Base-by-base conservation (phyloP, 1,140 invertebrate species). In the Schlechtendalia chinensis region DNA sequence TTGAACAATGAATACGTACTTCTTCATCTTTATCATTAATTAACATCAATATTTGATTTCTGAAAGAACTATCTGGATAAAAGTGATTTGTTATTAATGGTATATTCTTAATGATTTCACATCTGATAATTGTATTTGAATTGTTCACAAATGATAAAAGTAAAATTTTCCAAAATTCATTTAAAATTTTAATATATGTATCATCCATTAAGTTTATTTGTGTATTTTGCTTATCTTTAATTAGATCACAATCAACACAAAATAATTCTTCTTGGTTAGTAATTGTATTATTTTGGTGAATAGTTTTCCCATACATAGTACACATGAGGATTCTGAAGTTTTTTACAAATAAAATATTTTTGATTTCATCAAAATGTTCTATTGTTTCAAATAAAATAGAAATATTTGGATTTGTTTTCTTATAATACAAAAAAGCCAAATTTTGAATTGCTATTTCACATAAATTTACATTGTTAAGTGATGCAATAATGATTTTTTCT, bases 1-100 rank as follows among this genome's bases (percentile, higher is more conserved):
- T 79, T 61, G 75, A 79, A 29, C 54, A 63, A 5, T 79, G 75
- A 63, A 61, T 79, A 5, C 75, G 54, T 4, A 79, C 56, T 56
- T 61, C 58, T 63, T 79, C 75, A 12, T 79, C 24, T 61, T 79
- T 79, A 22, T 79, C 75, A 47, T 79, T 45, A 27, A 79, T 79
- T 27, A 79, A 61, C 1, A 19, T 63, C 19, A 79, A 61, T 22
- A 79, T 79, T 29, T 61, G 75, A 12, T 61, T 79, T 79, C 39
- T 79, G 59, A 79, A 79, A 59, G 10, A 61, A 47, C 8, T 79
- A 27, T 79, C 75, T 24, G 75, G 75, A 27, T 63, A 27, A 63
- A 79, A 79, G 47, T 79, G 75, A 50, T 79, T 79, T 27, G 50
- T 79, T 29, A 79, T 63, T 27, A 61, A 47, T n/a, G 75, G 58